Percentiles rank a stretch among this genome's conserved stretches.
These are phyloP conservation scores for Pomatorhinus ruficollis DNA, from an alignment of 2,113 vertebrate genomes.

Conservation along the genomic window DNA sequence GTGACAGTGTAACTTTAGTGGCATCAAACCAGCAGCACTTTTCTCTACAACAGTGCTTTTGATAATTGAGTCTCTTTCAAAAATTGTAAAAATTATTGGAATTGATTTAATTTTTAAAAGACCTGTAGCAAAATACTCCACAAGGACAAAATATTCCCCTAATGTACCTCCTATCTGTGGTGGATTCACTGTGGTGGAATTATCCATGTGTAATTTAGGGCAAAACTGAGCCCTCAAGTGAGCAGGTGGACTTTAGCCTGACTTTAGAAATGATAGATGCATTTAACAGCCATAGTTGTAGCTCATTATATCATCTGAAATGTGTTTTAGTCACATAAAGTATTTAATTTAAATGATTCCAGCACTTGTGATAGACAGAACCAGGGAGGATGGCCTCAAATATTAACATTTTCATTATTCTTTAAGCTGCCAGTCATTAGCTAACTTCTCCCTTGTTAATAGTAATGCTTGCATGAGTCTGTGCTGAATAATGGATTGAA, in stretches of 20 bases:
- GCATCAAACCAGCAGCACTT: neutral
- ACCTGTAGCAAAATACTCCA: neutral
- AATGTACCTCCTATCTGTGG: neutral
- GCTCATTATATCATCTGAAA: neutral
- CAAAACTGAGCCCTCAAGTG: neutral
- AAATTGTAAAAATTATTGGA: neutral
- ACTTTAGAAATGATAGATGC: neutral
- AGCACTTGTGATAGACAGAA: neutral
- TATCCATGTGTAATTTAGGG: neutral
- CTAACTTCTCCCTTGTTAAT: conserved; percentile 31
- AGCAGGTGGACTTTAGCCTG: neutral
- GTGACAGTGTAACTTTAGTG: neutral
- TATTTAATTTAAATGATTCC: neutral
- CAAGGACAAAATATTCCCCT: neutral
- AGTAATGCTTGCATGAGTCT: neutral
- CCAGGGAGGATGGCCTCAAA: neutral
- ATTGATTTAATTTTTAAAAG: neutral
- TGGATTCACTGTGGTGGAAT: neutral
- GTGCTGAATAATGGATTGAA: neutral
- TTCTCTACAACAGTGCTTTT: neutral
- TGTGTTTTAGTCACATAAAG: neutral
- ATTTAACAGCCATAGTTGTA: neutral
- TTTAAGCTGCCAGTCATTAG: conserved; percentile 28
- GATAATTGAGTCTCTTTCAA: neutral
- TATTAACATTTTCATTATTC: conserved; percentile 25